Conservation (phyloP, 2,113 vertebrate genomes). For the Pterocles orientalis region DNA sequence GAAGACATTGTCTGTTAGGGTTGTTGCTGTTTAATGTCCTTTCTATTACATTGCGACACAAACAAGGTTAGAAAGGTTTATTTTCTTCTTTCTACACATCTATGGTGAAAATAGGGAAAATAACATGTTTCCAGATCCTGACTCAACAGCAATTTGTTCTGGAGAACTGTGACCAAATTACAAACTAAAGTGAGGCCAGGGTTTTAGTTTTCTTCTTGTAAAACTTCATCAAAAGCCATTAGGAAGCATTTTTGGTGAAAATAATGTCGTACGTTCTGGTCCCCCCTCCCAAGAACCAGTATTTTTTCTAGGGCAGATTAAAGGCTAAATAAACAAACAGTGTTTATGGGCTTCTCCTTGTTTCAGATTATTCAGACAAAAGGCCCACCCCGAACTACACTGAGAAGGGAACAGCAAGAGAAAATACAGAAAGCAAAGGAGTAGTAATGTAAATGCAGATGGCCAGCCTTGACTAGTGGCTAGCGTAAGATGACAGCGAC, state of each 20-base stretch:
- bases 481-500: not conserved
- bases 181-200: not conserved
- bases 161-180: not conserved
- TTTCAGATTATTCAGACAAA: not conserved
- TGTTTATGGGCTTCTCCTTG: not conserved
- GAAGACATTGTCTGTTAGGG: not conserved
- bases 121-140: not conserved
- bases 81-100: not conserved
- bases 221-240: not conserved
- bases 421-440: not conserved
- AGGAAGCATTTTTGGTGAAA: not conserved
- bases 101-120: not conserved
- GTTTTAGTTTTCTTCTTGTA: not conserved
- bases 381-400: not conserved
- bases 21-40: not conserved
- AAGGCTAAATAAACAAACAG: not conserved
- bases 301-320: not conserved
- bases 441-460: not conserved
- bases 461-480: not conserved
- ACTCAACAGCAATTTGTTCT: not conserved
- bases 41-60: not conserved
- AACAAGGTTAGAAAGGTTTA: not conserved
- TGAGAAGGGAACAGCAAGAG: not conserved
- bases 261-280: not conserved
- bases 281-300: not conserved